Evolutionary conservation across 2,888 invertebrate species (phyloP).

Genomic region (Stegophylla sp.): DNA sequence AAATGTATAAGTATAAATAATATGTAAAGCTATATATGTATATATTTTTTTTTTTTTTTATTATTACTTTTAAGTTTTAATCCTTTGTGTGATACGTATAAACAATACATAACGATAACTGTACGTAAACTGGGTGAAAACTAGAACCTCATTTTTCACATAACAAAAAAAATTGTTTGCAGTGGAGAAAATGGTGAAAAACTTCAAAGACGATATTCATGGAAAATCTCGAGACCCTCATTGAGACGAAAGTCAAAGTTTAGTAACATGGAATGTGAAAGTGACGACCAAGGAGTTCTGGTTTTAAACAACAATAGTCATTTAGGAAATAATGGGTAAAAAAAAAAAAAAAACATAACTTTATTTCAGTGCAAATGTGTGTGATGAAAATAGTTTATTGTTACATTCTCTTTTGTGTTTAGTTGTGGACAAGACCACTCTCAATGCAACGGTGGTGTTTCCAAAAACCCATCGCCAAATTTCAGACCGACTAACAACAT

Average conservation of each 20-base stretch:
- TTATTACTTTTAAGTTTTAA: background rate
- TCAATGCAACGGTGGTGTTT: slow-evolving; percentile 72
- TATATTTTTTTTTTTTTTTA: no score
- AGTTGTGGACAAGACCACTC: slow-evolving; percentile 76
- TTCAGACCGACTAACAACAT: slow-evolving; percentile 64
- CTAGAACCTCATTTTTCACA: background rate
- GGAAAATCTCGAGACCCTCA: slow-evolving; percentile 78
- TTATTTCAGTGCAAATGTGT: background rate
- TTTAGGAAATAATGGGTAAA: slow-evolving; percentile 63
- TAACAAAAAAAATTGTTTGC: slow-evolving; percentile 3
- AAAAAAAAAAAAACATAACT: background rate
- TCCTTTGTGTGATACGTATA: background rate
- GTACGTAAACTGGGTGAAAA: background rate
- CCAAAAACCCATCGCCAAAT: slow-evolving; percentile 61
- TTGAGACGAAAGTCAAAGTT: slow-evolving; percentile 70
- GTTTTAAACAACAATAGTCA: slow-evolving; percentile 66
- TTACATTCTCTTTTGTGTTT: background rate
- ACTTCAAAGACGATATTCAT: slow-evolving; percentile 72
- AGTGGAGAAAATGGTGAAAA: slow-evolving; percentile 50
- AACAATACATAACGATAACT: background rate
- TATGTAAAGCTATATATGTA: no score
- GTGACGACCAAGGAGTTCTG: slow-evolving; percentile 66
- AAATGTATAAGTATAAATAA: no score
- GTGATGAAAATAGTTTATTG: background rate
- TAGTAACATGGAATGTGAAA: slow-evolving; percentile 63